Conservation (phyloP, 2,797 vertebrate genomes). For the Passerculus sandwichensis region DNA sequence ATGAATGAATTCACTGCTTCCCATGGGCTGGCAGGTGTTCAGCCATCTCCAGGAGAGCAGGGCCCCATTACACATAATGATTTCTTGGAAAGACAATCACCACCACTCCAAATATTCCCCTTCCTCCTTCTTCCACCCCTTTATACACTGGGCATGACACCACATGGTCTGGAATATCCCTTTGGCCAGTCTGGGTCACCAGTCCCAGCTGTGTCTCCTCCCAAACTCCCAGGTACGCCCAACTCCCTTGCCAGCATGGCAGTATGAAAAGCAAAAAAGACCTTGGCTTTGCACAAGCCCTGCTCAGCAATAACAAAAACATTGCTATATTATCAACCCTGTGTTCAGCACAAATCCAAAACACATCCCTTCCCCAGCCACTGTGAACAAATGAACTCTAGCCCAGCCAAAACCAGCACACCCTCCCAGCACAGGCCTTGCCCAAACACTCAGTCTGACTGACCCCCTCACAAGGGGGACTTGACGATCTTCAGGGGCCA, state of each 20-base stretch:
- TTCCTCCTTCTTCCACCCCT: background rate
- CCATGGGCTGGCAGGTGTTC: background rate
- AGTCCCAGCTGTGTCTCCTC: background rate
- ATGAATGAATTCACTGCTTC: background rate
- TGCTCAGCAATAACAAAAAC: background rate
- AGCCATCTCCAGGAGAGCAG: background rate
- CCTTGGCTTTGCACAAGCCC: background rate
- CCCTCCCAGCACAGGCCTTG: background rate
- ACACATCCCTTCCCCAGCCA: background rate
- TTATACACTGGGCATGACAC: background rate
- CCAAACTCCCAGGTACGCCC: background rate
- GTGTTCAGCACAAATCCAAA: background rate
- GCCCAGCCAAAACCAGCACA: background rate
- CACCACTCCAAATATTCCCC: background rate
- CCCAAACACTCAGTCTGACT: background rate
- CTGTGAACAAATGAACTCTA: background rate
- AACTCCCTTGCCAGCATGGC: background rate
- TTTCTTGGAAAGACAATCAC: background rate
- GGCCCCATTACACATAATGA: fast-evolving
- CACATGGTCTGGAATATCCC: background rate
- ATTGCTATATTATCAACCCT: background rate
- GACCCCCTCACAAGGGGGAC: fast-evolving
- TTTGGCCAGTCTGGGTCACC: background rate
- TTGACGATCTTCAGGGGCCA: background rate
- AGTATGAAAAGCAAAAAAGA: background rate